These are phyloP conservation scores for Brachypodius melanocephalos DNA, from an alignment of 2,113 vertebrate genomes.

Conservation along the genomic window DNA sequence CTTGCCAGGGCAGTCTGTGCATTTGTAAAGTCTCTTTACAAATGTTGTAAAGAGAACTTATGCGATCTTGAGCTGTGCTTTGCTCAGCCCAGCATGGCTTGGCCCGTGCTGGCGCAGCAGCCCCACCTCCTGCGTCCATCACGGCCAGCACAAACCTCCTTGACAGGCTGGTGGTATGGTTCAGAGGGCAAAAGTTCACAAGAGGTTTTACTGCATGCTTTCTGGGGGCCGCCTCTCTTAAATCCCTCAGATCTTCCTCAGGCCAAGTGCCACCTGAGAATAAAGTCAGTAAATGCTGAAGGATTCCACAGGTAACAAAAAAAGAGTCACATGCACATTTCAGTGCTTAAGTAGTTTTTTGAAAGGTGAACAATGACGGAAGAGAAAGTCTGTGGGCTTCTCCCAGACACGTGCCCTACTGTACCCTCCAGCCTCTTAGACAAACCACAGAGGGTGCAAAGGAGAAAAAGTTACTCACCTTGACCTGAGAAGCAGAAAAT, in stretches of 20 bases:
- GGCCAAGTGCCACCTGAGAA: constrained; percentile 27
- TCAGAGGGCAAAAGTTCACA: constrained; percentile 65
- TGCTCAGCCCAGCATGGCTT: background rate
- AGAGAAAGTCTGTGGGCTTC: background rate
- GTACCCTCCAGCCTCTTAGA: background rate
- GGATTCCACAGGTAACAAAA: constrained; percentile 16
- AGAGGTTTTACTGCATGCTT: constrained; percentile 48
- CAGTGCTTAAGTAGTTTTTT: background rate
- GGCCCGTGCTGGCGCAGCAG: accelerated
- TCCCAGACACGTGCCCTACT: background rate
- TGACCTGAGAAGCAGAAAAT: background rate
- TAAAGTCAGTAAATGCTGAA: background rate
- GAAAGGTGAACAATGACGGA: background rate
- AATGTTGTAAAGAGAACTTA: background rate
- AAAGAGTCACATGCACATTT: background rate
- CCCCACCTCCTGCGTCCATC: constrained; percentile 10
- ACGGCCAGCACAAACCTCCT: constrained; percentile 30
- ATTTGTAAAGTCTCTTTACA: no score
- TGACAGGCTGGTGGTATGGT: background rate
- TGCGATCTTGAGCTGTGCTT: accelerated
- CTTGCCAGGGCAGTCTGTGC: background rate
- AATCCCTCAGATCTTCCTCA: constrained; percentile 17
- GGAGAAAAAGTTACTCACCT: background rate
- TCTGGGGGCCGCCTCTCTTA: background rate
- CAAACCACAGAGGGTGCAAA: background rate